phyloP scores from a whole-genome alignment of 1,140 invertebrate species.

The Ceratoteleas bidentatus region DNA sequence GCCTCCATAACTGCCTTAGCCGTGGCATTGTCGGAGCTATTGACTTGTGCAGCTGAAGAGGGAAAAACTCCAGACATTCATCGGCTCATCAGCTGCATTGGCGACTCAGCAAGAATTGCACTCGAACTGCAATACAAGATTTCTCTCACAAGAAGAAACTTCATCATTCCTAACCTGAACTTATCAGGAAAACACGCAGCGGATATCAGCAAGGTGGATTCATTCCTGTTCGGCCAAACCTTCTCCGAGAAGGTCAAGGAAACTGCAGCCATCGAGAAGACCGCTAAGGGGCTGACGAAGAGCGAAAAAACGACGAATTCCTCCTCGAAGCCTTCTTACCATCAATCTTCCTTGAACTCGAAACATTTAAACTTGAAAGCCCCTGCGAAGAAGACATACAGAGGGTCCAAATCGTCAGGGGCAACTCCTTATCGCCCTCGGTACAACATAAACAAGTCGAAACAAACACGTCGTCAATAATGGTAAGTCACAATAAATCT shows the following conservation, averaged over 20 bases:
- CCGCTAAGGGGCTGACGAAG: not conserved
- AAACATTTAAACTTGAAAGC: not conserved
- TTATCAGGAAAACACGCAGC: slow-evolving; percentile 6
- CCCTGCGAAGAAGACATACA: not conserved
- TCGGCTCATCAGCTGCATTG: not conserved
- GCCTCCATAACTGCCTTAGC: not conserved
- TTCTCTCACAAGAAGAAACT: not conserved
- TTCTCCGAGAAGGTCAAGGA: slow-evolving; percentile 6
- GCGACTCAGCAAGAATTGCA: not conserved
- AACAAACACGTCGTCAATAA: not conserved
- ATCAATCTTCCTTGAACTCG: not conserved
- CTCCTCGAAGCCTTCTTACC: too few relatives aligned
- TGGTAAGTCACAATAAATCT: not conserved
- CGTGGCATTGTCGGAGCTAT: not conserved
- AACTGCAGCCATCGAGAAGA: not conserved
- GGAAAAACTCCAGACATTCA: not conserved
- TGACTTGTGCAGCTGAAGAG: not conserved
- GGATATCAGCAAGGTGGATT: not conserved
- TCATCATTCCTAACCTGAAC: slow-evolving; percentile 1
- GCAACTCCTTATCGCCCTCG: not conserved
- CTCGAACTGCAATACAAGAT: not conserved
- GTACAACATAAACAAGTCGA: not conserved
- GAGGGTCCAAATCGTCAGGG: not conserved
- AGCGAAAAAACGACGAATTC: not conserved
- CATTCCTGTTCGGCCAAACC: not conserved